Base-by-base conservation (phyloP, 2,797 vertebrate species). In the Furcifer pardalis region DNA sequence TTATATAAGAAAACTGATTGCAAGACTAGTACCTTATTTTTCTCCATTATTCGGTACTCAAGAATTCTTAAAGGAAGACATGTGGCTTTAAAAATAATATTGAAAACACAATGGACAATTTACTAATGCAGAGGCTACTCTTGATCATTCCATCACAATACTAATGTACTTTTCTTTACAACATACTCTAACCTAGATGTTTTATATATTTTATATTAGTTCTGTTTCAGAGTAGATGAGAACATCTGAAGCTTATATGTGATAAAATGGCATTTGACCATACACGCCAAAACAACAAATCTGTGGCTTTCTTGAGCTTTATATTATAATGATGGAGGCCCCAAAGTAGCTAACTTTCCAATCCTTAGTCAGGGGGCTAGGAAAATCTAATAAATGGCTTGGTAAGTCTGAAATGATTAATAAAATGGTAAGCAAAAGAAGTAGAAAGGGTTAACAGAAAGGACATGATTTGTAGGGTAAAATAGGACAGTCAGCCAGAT, bases 1-100 rank as follows among this genome's bases (percentile, higher is more conserved):
- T 81, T 88, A 52, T 13, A 88, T 35, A 78, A 77, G 79, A 89
- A 89, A 84, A 73, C 5, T n/a, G 15, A 60, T 37, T 75, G 81
- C 65, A 44, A 37, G 60, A 76, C 9, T 63, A 4, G 32, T 1
- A 75, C 59, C 44, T 74, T 86, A 69, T 80, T 40, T 44, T 82
- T 83, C n/a, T 37, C 79, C 72, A 21, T 42, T 80, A 73, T 82
- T 89, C 59, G 30, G 19, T 56, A 60, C 35, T 87, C 66, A 86
- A 82, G 60, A 49, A 5, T 75, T 69, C 27, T 82, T 79, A 56
- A 87, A 86, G 69, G 56, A 89, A 81, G 23, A 81, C 40, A 88
- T 42, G 30, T 42, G n/a, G 25, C 30, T 80, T n/a, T 76, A 44
- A 13, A 76, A 69, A 71, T 32, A 81, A 71, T 71, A 32, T 69